Conservation (phyloP, 2,888 invertebrate species). For the Philaethria dido region DNA sequence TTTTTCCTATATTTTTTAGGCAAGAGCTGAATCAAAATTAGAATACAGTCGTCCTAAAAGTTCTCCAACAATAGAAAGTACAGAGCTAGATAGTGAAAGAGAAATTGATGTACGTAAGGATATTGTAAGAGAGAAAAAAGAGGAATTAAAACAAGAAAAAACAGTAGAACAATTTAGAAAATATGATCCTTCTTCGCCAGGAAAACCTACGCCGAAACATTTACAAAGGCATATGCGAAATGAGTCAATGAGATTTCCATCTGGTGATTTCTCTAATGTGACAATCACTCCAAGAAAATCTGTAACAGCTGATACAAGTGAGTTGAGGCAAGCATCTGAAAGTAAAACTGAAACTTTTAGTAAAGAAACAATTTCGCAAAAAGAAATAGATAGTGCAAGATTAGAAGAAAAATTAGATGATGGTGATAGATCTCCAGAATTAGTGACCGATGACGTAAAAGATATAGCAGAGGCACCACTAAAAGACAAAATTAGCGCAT, state of each 20-base stretch:
- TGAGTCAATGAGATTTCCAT: constrained; percentile 81
- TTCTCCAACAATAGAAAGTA: constrained; percentile 60
- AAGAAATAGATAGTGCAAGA: constrained; percentile 76
- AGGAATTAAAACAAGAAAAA: constrained; percentile 67
- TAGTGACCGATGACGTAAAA: constrained; percentile 70
- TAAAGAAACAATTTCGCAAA: constrained; percentile 73
- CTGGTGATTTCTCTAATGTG: constrained; percentile 80
- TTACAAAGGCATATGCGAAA: constrained; percentile 81
- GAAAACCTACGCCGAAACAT: constrained; percentile 80
- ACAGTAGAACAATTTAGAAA: constrained; percentile 74
- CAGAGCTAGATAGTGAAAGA: constrained; percentile 65
- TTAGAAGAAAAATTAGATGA: constrained; percentile 83
- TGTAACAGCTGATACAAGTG: constrained; percentile 75
- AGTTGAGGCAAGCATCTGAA: constrained; percentile 61
- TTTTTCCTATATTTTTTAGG: constrained; percentile 49
- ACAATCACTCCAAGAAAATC: constrained; percentile 78
- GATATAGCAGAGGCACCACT: constrained; percentile 79
- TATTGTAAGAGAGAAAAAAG: constrained; percentile 56
- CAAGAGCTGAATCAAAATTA: constrained; percentile 69
- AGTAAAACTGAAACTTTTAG: constrained; percentile 61
- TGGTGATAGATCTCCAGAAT: constrained; percentile 74
- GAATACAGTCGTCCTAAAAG: constrained; percentile 72
- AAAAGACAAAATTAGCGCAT: constrained; percentile 74
- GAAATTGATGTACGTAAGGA: constrained; percentile 56
- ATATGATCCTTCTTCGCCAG: constrained; percentile 76